Conservation (phyloP, 64 coral and sea anemone genomes). For the Catalaphyllia jardinei region DNA sequence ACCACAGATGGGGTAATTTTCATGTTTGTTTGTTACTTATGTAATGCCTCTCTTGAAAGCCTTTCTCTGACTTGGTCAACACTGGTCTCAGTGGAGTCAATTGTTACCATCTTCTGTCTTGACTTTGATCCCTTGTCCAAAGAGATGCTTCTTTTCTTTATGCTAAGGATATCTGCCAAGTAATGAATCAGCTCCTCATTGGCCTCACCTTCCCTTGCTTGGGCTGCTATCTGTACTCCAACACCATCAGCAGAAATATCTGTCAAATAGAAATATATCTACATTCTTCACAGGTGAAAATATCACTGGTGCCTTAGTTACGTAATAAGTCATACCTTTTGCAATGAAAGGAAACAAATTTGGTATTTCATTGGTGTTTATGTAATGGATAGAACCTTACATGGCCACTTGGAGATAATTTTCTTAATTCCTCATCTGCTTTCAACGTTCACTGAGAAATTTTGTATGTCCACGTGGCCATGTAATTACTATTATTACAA, state of each 20-base stretch:
- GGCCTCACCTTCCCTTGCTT: conserved; percentile 44
- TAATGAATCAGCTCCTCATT: conserved; percentile 61
- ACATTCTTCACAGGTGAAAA: too few relatives aligned
- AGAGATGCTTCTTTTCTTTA: conserved; percentile 53
- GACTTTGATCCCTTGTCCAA: conserved; percentile 73
- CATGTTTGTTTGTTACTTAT: background rate
- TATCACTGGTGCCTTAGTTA: too few relatives aligned
- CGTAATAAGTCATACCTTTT: too few relatives aligned
- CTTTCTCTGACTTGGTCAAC: conserved; percentile 52
- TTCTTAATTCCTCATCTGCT: too few relatives aligned
- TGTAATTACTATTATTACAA: too few relatives aligned
- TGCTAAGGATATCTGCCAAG: conserved; percentile 46
- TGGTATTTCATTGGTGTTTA: too few relatives aligned
- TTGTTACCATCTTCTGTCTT: conserved; percentile 46
- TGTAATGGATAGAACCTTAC: too few relatives aligned
- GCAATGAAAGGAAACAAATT: too few relatives aligned
- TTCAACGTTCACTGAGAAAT: too few relatives aligned
- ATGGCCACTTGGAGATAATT: too few relatives aligned
- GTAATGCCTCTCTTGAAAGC: background rate
- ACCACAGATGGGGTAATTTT: background rate
- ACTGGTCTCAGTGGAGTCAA: conserved; percentile 30
- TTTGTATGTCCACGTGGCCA: too few relatives aligned
- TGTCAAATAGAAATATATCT: background rate
- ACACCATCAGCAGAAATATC: conserved; percentile 56
- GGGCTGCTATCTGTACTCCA: conserved; percentile 48